Base-by-base conservation (phyloP, 2,888 invertebrate species). In the Chrysopilus asiliformis region DNA sequence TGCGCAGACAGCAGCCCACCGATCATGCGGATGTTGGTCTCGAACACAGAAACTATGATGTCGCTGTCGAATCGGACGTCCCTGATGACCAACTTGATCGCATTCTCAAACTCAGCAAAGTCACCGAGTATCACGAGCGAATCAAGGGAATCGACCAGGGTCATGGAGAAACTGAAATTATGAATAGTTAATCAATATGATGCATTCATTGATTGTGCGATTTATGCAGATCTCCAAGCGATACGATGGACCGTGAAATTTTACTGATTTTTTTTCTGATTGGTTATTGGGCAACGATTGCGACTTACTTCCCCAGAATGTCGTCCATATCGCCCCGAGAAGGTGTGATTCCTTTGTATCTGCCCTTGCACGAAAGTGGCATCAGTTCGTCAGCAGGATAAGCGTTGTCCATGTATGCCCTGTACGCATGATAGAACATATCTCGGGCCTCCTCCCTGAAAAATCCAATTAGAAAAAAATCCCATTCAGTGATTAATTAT, bases 331-430 rank as follows among this genome's bases (percentile, higher is more conserved):
- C 95, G 3, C 97, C 97, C 32, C 97, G 71, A 46, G 83, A 82
- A 4, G 89, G 83, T 34, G 91, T 87, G 5, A 86, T 71, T 4
- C 91, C 94, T 49, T 91, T 71, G 63, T 80, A 90, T 36, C 97
- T 68, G 18, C 95, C 97, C 54, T 81, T 79, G 62, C 97, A 97
- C 53, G 85, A 87, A 24, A 97, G 68, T 2, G 97, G 97, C 95
- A 95, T 94, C 46, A 97, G 66, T 65, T 98, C 97, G 68, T 97
- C 97, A 13, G 95, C 95, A 35, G 97, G 97, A 66, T 87, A 98
- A 10, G 97, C 97, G 68, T 94, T 82, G 51, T 85, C 85, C 91
- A 95, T 94, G 53, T 95, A 95, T 2, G 91, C 84, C 54, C 80
- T 71, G 57, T 93, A 95, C 4, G 90, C 94, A 71, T 95, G 95